Conservation (phyloP, 1,140 invertebrate species). For the Aplysia californica region DNA sequence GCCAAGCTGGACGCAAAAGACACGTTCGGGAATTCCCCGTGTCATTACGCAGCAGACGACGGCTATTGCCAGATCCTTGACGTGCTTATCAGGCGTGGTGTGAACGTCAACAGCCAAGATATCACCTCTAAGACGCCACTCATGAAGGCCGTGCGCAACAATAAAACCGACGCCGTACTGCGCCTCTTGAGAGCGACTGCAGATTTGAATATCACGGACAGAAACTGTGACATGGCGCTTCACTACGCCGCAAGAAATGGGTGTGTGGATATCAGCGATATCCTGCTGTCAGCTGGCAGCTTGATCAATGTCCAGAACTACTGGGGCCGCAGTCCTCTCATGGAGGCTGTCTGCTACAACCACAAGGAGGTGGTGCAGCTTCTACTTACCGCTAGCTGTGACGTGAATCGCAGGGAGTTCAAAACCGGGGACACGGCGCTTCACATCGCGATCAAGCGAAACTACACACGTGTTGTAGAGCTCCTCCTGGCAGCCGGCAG, state of each 20-base stretch:
- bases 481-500: slow-evolving; percentile 70
- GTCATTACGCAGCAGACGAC: slow-evolving; percentile 67
- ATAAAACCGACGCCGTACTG: slow-evolving; percentile 62
- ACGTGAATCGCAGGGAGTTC: slow-evolving; percentile 65
- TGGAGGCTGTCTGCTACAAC: slow-evolving; percentile 68
- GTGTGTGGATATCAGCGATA: slow-evolving; percentile 58
- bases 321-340: slow-evolving; percentile 65
- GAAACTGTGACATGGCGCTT: slow-evolving; percentile 95
- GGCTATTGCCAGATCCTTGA: slow-evolving; percentile 65
- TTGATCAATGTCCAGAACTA: slow-evolving; percentile 66
- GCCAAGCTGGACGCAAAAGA: slow-evolving; percentile 65
- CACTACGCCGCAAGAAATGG: slow-evolving; percentile 73
- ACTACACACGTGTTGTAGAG: slow-evolving; percentile 71
- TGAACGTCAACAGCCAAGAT: slow-evolving; percentile 64
- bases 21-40: slow-evolving; percentile 66
- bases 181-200: slow-evolving; percentile 57
- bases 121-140: slow-evolving; percentile 67
- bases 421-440: slow-evolving; percentile 68
- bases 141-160: slow-evolving; percentile 67
- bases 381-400: slow-evolving; percentile 58
- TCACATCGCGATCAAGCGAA: slow-evolving; percentile 70
- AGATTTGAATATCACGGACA: slow-evolving; percentile 92
- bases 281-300: slow-evolving; percentile 59
- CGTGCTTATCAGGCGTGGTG: slow-evolving; percentile 59
- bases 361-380: slow-evolving; percentile 61